Evolutionary conservation across 2,888 invertebrate species (phyloP), one percentile per base, ranked within the genome.

Genomic region (Bursaphelenchus okinawaensis): DNA sequence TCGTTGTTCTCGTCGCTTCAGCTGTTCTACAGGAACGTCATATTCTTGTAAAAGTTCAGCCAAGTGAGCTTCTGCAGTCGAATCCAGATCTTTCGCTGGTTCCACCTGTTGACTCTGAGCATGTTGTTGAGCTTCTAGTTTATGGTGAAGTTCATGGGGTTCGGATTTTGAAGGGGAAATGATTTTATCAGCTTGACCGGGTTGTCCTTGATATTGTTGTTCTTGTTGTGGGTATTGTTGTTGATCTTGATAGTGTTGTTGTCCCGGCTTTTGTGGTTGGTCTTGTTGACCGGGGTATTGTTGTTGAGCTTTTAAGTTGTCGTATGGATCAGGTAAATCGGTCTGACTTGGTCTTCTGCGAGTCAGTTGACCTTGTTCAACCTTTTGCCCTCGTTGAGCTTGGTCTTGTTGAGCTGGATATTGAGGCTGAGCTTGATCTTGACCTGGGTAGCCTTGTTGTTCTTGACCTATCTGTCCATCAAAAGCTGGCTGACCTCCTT

Each of bases 31-130:
- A 0, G 40, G 16, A 8, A 71, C 16, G 40, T 71, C 71, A 50
- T 71, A 71, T 29, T 74, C 71, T 40, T 71, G 66, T 28, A 71
- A 59, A 23, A 70, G 59, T 23, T 72, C 61, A 16, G 50, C 29
- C 55, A 70, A 52, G 23, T 68, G 63, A 31, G 65, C 70, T 24
- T 55, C 71, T 62, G 71, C 70, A n/a, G 28, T 62, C 9, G 58
- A 52, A 16, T 67, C 68, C 52, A 68, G 19, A 40, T 57, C 58
- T 59, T 59, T 40, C 16, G 27, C 28, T 16, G 40, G 40, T 3
- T 12, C 16, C 12, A 40, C 40, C 16, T 12, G 12, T n/a, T 40
- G 16, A n/a, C n/a, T n/a, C n/a, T n/a, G n/a, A n/a, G n/a, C n/a
- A 8, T 29, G 31, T 23, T n/a, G 23, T 40, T 23, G 29, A 28